A percentile compares a stretch with the other conserved stretches of the same genome.
Evolutionary conservation across 1,140 invertebrate genomes (phyloP).

Genomic region (Cydia fagiglandana): DNA sequence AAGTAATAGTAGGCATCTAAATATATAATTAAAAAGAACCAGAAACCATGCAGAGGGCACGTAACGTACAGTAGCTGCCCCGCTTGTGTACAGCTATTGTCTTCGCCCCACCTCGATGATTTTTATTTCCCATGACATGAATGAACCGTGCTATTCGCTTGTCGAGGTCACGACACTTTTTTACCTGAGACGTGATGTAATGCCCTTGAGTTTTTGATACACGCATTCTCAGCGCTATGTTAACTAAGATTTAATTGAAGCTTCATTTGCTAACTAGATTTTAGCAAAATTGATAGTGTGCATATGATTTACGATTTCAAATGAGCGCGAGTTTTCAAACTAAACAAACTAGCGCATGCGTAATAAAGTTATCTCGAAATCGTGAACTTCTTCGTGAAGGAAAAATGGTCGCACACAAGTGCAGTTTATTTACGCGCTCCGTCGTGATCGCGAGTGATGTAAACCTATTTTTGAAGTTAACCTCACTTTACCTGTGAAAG

Average conservation of each 20-base stretch:
- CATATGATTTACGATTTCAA: conserved; percentile 12
- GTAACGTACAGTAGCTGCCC: background rate
- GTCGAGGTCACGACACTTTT: conserved; percentile 64
- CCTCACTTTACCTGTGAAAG: conserved; percentile 52
- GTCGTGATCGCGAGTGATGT: conserved; percentile 33
- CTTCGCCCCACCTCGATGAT: conserved; percentile 49
- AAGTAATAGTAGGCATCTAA: no score
- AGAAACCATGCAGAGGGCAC: background rate
- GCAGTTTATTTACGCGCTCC: conserved; percentile 59
- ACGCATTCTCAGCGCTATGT: conserved; percentile 37
- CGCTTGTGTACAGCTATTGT: conserved; percentile 48
- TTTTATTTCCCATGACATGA: conserved; percentile 73
- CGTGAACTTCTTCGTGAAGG: conserved; percentile 42
- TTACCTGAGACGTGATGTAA: conserved; percentile 71
- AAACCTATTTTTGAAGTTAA: conserved; percentile 66
- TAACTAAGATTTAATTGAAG: conserved; percentile 13
- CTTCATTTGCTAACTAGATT: conserved; percentile 2
- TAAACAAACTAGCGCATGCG: conserved; percentile 46
- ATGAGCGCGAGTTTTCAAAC: conserved; percentile 32
- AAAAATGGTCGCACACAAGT: conserved; percentile 35
- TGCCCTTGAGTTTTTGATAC: conserved; percentile 44
- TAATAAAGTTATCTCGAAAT: conserved; percentile 40
- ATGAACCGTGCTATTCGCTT: conserved; percentile 47
- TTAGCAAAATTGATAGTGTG: conserved; percentile 22
- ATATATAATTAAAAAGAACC: background rate